Evolutionary conservation across 2,113 vertebrate genomes (phyloP), one percentile per base, ranked within the genome.

Genomic region (Typhlomys cinereus): DNA sequence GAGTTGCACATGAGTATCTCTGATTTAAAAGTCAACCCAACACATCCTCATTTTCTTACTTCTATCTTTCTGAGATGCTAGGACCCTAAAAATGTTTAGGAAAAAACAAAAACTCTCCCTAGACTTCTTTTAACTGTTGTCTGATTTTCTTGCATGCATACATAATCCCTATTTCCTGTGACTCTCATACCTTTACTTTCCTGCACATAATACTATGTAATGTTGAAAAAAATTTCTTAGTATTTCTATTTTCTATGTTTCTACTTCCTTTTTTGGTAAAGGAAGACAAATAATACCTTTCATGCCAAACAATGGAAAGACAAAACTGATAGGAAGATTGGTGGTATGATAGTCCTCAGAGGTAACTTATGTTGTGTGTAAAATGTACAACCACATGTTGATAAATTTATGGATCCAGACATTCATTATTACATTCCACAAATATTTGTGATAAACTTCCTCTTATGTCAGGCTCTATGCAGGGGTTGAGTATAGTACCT

Each of bases 271-370:
- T 92, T 93, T 86, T 84, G 66, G 25, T 95, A 89, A 90, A 88
- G 89, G 70, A 27, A 34, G 39, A 57, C 41, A 93, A 90, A 67
- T 79, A 76, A 90, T 90, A 34, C 70, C 34, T 89, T 91, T 94
- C 59, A 89, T 36, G 52, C 81, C n/a, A 84, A 95, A 88, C 34
- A 70, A 91, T 78, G 61, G 91, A 95, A 94, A 27, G 25, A 80
- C 2, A 89, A 78, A 92, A 85, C 25, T 88, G 76, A 91, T 87
- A 71, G 18, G 57, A 81, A 91, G 61, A 87, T 48, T 20, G 67
- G 23, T 94, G 76, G 87, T 23, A 54, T 44, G 39, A 82, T 0
- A 78, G 74, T 92, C 41, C 46, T 80, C 64, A 80, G 25, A 75
- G 89, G 27, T 75, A 91, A 89, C 9, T 88, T 71, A 89, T 48